phyloP scores from a whole-genome alignment of 2,797 vertebrate genomes.

The Meda fulgida region DNA sequence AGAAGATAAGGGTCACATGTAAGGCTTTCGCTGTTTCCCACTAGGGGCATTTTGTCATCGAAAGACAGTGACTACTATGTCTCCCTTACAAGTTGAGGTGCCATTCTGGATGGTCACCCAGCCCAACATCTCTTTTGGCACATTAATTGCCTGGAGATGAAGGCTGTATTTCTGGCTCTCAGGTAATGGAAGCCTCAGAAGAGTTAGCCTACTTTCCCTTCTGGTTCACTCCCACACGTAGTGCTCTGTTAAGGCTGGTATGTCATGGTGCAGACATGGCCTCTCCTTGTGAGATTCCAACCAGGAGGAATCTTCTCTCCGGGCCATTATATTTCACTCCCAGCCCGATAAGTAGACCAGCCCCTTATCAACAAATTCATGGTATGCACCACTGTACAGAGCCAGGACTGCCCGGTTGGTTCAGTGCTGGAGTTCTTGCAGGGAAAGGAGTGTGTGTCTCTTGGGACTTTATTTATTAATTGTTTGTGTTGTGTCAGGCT shows the following conservation, averaged over 20 bases:
- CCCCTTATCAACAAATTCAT: neutral
- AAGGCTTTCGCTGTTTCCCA: neutral
- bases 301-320: neutral
- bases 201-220: neutral
- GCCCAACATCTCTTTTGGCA: neutral
- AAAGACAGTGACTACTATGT: neutral
- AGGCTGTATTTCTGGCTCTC: neutral
- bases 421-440: neutral
- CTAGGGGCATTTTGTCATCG: neutral
- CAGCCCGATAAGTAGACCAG: neutral
- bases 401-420: neutral
- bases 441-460: neutral
- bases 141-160: neutral
- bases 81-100: neutral
- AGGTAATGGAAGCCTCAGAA: too few relatives aligned
- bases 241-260: neutral
- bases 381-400: neutral
- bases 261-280: neutral
- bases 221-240: neutral
- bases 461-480: neutral
- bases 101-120: neutral
- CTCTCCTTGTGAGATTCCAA: neutral
- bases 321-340: neutral
- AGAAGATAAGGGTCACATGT: too few relatives aligned
- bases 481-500: neutral